phyloP scores from a whole-genome alignment of 2,888 invertebrate genomes.

The Eupithecia inturbata region DNA sequence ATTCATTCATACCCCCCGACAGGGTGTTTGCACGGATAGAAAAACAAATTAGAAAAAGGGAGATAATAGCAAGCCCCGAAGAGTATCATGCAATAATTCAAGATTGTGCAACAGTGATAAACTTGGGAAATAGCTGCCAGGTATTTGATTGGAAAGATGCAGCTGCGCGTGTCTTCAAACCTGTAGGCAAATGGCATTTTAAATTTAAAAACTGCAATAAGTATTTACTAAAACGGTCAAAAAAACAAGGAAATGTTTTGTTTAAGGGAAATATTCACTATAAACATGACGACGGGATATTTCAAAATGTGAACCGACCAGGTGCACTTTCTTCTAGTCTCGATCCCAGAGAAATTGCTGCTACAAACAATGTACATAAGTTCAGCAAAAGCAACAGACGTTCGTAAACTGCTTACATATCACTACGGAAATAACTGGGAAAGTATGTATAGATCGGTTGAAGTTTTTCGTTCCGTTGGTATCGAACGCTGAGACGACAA shows the following conservation, averaged over 20 bases:
- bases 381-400: slow-evolving; percentile 23
- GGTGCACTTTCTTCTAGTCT: slow-evolving; percentile 23
- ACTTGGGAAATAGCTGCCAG: slow-evolving; percentile 33
- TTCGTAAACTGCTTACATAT: slow-evolving; percentile 21
- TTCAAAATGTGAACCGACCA: slow-evolving; percentile 36
- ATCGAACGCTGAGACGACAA: neutral
- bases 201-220: slow-evolving; percentile 40
- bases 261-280: slow-evolving; percentile 44
- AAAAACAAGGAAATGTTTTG: slow-evolving; percentile 41
- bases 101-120: slow-evolving; percentile 20
- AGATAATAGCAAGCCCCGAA: too few species aligned
- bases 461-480: slow-evolving; percentile 1
- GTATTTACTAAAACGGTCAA: slow-evolving; percentile 42
- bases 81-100: slow-evolving; percentile 27
- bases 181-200: slow-evolving; percentile 42
- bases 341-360: slow-evolving; percentile 24
- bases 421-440: slow-evolving; percentile 18
- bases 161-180: slow-evolving; percentile 42
- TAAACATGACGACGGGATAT: slow-evolving; percentile 41
- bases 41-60: too few species aligned
- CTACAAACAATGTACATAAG: slow-evolving; percentile 23
- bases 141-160: slow-evolving; percentile 45
- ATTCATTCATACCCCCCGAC: too few species aligned
- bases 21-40: too few species aligned
- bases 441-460: slow-evolving; percentile 10